These are phyloP conservation scores for Acanthochromis polyacanthus DNA, from an alignment of 2,113 vertebrate species.

Conservation along the genomic window DNA sequence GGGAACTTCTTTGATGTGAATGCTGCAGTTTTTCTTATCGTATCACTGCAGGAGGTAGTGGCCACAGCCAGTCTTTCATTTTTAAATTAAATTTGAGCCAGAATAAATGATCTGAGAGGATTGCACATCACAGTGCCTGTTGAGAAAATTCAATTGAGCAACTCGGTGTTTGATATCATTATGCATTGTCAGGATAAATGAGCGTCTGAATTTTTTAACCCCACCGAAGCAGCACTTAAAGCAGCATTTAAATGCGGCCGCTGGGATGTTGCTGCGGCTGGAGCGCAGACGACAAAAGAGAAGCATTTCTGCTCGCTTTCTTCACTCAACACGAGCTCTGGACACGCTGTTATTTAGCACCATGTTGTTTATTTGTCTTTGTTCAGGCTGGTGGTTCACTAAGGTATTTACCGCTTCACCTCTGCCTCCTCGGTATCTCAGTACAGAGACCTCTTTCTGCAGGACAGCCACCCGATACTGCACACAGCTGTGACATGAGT, in stretches of 20 bases:
- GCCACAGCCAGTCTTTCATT: conserved; percentile 56
- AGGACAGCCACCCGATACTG: conserved; percentile 26
- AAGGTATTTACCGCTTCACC: conserved; percentile 54
- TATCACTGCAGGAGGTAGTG: conserved; percentile 49
- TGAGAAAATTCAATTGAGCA: conserved; percentile 60
- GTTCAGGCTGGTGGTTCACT: conserved; percentile 3
- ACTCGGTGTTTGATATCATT: conserved; percentile 61
- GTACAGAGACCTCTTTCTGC: conserved; percentile 54
- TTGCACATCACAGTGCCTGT: conserved; percentile 35
- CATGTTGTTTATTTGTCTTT: conserved; percentile 63
- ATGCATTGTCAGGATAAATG: conserved; percentile 56
- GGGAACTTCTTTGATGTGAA: conserved; percentile 49
- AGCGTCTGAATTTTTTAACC: conserved; percentile 42
- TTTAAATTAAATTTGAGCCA: conserved; percentile 61
- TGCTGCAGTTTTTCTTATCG: conserved; percentile 59
- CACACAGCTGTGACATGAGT: conserved; percentile 23
- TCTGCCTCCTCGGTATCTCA: neutral
- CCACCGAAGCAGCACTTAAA: conserved; percentile 4
- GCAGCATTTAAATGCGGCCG: conserved; percentile 21
- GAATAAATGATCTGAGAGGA: conserved; percentile 64
- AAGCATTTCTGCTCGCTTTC: conserved; percentile 6
- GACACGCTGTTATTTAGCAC: conserved; percentile 49
- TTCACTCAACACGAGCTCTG: conserved; percentile 7
- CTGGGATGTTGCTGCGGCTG: conserved; percentile 7
- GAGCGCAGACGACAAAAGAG: neutral